Conservation (phyloP, 2,888 invertebrate species). For the Thereva nobilitata region DNA sequence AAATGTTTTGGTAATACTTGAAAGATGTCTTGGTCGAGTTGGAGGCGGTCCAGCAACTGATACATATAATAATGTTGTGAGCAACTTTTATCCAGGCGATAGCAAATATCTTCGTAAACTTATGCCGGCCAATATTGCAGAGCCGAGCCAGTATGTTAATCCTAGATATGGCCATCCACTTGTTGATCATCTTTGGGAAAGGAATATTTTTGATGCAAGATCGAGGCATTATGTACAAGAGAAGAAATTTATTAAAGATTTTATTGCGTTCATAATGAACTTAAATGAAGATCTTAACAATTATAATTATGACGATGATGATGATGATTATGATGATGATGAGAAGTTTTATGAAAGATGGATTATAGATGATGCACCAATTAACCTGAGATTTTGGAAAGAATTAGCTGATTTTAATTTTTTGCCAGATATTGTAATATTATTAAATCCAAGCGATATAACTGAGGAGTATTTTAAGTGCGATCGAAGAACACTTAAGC, state of each 20-base stretch:
- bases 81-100: no score
- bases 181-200: no score
- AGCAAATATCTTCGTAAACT: no score
- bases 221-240: no score
- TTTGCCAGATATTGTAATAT: constrained; percentile 63
- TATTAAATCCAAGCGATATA: constrained; percentile 48
- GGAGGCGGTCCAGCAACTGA: constrained; percentile 32
- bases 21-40: constrained; percentile 52
- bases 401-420: constrained; percentile 58
- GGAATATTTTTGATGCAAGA: no score
- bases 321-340: not conserved
- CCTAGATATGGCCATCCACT: no score
- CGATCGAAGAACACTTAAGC: no score
- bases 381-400: constrained; percentile 60
- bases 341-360: constrained; percentile 60
- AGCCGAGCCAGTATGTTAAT: no score
- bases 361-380: constrained; percentile 65
- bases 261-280: not conserved
- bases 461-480: no score
- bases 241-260: no score
- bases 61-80: no score
- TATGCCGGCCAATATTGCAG: no score
- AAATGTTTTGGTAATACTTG: constrained; percentile 49
- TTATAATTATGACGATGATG: not conserved
- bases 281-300: not conserved